Conservation (phyloP, 2,113 vertebrate genomes). For the Paracanthobrama guichenoti region DNA sequence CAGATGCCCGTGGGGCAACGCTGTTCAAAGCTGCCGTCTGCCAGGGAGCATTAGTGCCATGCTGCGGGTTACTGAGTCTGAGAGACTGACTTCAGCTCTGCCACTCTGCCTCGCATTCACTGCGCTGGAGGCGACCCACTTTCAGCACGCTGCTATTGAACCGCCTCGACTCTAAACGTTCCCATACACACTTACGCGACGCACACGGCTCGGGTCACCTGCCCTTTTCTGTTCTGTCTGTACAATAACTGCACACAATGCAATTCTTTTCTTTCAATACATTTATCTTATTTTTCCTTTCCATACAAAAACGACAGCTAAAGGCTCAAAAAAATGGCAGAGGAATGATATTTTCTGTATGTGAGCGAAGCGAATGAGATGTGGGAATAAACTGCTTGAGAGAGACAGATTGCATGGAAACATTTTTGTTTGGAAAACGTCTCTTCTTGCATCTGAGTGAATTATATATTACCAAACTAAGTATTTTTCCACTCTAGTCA, state of each 20-base stretch:
- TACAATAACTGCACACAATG: conserved; percentile 5
- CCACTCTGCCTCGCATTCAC: background rate
- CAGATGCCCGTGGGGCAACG: conserved; percentile 4
- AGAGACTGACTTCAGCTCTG: background rate
- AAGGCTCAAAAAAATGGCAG: background rate
- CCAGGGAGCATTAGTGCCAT: conserved; percentile 40
- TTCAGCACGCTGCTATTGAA: conserved; percentile 7
- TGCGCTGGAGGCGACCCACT: background rate
- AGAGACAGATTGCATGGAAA: conserved; percentile 27
- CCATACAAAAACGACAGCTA: conserved; percentile 22
- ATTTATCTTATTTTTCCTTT: background rate
- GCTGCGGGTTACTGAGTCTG: conserved; percentile 6
- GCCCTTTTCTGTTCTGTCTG: conserved; percentile 2
- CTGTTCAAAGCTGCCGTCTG: conserved; percentile 16
- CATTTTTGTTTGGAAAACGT: conserved; percentile 23
- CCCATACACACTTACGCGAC: background rate
- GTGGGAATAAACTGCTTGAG: conserved; percentile 25
- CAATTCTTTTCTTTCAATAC: conserved; percentile 9
- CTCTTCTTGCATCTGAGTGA: conserved; percentile 35
- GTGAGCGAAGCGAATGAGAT: conserved; percentile 19
- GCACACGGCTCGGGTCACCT: conserved; percentile 18
- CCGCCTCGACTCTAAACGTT: background rate
- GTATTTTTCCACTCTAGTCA: conserved; percentile 60
- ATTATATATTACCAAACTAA: conserved; percentile 47
- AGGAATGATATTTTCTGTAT: background rate